A percentile compares a stretch with the other conserved stretches of the same genome.
Evolutionary conservation across 2,888 invertebrate species (phyloP).

Genomic region (Tenthredo livida): DNA sequence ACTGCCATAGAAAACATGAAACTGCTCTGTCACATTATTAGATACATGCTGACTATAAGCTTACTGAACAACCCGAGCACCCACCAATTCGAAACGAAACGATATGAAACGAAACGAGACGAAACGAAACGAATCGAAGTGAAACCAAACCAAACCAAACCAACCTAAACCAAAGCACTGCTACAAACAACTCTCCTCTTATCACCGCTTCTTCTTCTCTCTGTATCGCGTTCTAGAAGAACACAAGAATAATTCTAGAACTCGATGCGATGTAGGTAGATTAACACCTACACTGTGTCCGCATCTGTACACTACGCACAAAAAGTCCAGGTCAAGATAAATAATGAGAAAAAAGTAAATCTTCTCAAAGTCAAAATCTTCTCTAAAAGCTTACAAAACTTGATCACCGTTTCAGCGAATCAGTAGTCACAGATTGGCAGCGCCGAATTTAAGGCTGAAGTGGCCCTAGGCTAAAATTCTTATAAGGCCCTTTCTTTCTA

Average conservation of each 20-base stretch:
- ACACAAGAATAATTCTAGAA: constrained; percentile 33
- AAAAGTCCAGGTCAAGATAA: constrained; percentile 24
- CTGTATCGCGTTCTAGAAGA: constrained; percentile 29
- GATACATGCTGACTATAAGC: constrained; percentile 42
- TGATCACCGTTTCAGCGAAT: not conserved
- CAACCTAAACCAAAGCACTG: constrained; percentile 36
- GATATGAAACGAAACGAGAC: constrained; percentile 31
- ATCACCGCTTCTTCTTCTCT: constrained; percentile 29
- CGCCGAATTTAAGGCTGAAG: too few relatives aligned
- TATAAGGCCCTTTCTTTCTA: too few relatives aligned
- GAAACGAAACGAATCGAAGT: not conserved
- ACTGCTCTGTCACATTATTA: constrained; percentile 51
- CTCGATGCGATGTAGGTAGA: constrained; percentile 28
- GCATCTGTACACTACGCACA: constrained; percentile 13
- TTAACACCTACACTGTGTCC: constrained; percentile 31
- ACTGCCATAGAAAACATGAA: constrained; percentile 52
- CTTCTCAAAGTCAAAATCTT: not conserved
- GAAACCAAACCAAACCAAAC: constrained; percentile 19
- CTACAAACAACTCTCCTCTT: constrained; percentile 38
- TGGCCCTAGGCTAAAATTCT: too few relatives aligned
- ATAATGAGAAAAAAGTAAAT: not conserved
- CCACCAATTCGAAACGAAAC: constrained; percentile 39
- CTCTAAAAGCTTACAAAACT: not conserved
- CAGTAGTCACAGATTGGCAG: not conserved
- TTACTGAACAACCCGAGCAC: constrained; percentile 26